These are phyloP conservation scores for Alentia gelatinosa DNA, from an alignment of 2,888 invertebrate genomes.

Conservation along the genomic window DNA sequence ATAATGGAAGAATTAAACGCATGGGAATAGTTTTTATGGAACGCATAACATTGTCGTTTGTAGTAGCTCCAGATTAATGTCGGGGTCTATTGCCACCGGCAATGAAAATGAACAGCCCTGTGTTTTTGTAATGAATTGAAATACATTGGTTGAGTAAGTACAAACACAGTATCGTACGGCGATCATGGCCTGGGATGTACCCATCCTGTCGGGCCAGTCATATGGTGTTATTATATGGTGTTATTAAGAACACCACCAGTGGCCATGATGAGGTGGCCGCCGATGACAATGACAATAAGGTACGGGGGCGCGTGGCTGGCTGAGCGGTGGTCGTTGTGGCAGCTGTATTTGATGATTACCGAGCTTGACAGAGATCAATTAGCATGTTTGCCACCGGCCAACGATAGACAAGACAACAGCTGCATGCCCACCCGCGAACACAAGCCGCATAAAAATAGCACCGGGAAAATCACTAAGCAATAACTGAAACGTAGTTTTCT, in stretches of 20 bases:
- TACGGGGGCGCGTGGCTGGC: background rate
- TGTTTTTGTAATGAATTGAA: background rate
- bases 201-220: background rate
- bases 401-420: background rate
- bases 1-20: too few relatives aligned
- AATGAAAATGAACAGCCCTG: background rate
- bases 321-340: background rate
- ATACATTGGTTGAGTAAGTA: slow-evolving; percentile 27
- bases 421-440: background rate
- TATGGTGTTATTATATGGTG: background rate
- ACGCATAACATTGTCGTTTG: too few relatives aligned
- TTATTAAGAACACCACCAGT: background rate
- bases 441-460: too few relatives aligned
- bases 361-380: background rate
- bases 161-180: too few relatives aligned
- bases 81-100: background rate
- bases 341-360: slow-evolving; percentile 37
- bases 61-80: background rate
- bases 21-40: too few relatives aligned
- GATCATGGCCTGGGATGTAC: too few relatives aligned
- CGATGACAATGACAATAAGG: background rate
- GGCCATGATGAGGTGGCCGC: background rate
- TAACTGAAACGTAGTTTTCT: too few relatives aligned
- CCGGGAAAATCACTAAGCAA: too few relatives aligned
- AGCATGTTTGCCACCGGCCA: slow-evolving; percentile 2